Conservation (phyloP, 2,113 vertebrate species). For the Addax nasomaculatus region DNA sequence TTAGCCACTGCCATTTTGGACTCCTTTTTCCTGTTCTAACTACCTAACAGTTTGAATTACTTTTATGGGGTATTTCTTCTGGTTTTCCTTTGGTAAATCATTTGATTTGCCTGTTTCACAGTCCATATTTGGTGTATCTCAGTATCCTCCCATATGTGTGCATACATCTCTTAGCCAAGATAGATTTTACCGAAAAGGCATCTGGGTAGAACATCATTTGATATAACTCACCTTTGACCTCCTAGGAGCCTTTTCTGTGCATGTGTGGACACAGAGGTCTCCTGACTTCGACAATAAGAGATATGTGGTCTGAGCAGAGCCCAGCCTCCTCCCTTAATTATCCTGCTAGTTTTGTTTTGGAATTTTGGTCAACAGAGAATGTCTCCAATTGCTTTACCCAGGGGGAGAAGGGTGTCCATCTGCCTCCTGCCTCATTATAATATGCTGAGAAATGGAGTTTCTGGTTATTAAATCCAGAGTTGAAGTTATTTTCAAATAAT, state of each 20-base stretch:
- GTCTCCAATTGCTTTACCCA: neutral
- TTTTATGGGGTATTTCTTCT: neutral
- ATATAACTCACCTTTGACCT: neutral
- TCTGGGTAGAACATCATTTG: neutral
- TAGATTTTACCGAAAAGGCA: neutral
- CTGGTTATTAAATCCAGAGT: neutral
- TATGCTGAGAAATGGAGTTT: neutral
- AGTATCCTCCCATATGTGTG: neutral
- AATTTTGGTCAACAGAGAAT: neutral
- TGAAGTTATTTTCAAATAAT: constrained; percentile 39
- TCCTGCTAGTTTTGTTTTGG: neutral
- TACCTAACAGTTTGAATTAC: neutral
- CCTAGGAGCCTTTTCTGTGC: neutral
- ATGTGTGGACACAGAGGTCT: neutral
- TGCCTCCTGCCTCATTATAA: neutral
- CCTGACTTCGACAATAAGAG: neutral
- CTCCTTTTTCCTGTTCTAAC: neutral
- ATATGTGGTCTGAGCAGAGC: neutral
- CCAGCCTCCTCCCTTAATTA: neutral
- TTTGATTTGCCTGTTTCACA: neutral
- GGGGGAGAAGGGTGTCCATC: neutral
- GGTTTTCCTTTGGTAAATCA: neutral
- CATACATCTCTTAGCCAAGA: neutral
- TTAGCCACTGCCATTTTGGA: neutral
- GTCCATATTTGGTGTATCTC: neutral